Conservation (phyloP, 2,888 invertebrate species). For the Tholera decimalis region DNA sequence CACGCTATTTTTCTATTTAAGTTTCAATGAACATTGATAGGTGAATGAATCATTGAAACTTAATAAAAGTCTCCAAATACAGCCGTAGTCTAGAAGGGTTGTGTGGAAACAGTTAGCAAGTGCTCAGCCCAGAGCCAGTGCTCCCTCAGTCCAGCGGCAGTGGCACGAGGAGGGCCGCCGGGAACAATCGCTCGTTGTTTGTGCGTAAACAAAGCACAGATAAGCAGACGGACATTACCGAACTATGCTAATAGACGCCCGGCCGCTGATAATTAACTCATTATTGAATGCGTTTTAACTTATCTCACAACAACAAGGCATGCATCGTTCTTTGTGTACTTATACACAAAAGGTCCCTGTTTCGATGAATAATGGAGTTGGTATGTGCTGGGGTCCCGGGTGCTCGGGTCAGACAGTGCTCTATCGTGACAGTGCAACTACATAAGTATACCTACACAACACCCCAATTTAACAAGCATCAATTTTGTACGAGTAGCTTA, state of each 20-base stretch:
- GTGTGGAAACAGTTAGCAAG: neutral
- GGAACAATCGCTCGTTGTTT: slow-evolving; percentile 11
- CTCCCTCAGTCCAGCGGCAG: neutral
- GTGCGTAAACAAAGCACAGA: slow-evolving; percentile 38
- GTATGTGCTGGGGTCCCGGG: neutral
- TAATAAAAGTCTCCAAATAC: no score
- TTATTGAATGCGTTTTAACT: neutral
- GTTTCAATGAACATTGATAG: no score
- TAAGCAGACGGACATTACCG: slow-evolving; percentile 44
- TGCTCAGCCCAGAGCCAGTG: no score
- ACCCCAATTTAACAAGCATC: neutral
- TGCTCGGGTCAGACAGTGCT: no score
- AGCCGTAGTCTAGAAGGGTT: no score
- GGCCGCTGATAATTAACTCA: slow-evolving; percentile 19
- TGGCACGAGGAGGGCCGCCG: slow-evolving; percentile 3
- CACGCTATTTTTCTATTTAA: neutral
- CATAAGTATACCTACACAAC: neutral
- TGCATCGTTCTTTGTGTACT: slow-evolving; percentile 1
- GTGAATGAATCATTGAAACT: no score
- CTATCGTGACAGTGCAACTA: neutral
- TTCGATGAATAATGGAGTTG: neutral
- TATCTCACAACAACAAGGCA: slow-evolving; percentile 5
- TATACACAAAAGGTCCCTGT: neutral
- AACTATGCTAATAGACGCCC: slow-evolving; percentile 41
- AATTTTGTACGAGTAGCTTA: neutral